Percentiles rank a stretch among this genome's conserved stretches.
Evolutionary conservation across 2,888 invertebrate genomes (phyloP).

Genomic region (Nymphalis c-album): DNA sequence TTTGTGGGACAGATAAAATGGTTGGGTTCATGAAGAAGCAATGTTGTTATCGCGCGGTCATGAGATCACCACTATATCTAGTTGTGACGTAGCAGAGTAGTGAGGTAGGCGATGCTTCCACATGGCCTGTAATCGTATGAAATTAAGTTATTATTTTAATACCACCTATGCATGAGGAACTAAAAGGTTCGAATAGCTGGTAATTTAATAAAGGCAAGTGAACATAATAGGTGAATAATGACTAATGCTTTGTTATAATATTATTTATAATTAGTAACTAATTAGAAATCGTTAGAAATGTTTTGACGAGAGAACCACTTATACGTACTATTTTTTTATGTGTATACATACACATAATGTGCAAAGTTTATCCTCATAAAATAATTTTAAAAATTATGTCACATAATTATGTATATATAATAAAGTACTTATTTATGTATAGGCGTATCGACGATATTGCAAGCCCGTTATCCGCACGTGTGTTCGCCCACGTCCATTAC

Average conservation of each 20-base stretch:
- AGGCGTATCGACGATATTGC: conserved; percentile 58
- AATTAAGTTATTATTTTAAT: conserved; percentile 27
- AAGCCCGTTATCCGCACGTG: conserved; percentile 67
- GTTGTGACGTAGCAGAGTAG: conserved; percentile 60
- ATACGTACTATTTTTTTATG: no score
- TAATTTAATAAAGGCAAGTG: background rate
- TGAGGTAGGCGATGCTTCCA: conserved; percentile 41
- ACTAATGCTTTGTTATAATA: no score
- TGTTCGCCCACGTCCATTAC: conserved; percentile 54
- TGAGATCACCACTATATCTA: conserved; percentile 78
- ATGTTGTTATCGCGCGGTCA: conserved; percentile 54
- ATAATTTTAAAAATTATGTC: conserved; percentile 1
- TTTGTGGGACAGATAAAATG: conserved; percentile 33
- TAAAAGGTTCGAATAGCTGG: background rate
- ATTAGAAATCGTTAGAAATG: no score
- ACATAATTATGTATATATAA: conserved; percentile 6
- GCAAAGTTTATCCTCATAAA: background rate
- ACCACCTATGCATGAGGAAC: background rate
- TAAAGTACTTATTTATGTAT: conserved; percentile 39
- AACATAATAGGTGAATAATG: background rate
- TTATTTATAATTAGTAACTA: background rate
- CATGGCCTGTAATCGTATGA: conserved; percentile 27
- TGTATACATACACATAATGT: background rate
- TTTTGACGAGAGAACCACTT: no score
- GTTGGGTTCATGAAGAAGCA: conserved; percentile 43